Evolutionary conservation across 92 coral and sea anemone species (phyloP).

Genomic region (Chrysogorgia sp.): DNA sequence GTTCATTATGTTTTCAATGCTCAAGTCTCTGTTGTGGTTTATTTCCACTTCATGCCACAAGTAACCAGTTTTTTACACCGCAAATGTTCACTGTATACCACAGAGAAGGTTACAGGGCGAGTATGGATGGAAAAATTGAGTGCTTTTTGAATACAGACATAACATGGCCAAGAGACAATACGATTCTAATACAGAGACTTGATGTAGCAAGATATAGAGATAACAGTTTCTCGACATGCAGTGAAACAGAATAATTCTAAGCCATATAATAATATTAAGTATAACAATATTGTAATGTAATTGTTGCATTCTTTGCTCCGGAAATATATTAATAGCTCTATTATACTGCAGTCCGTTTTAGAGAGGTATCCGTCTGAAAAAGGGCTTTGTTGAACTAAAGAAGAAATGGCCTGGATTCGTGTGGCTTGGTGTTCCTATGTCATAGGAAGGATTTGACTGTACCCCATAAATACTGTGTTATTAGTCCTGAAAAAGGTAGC

Average conservation of each 20-base stretch:
- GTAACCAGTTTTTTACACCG: constrained; percentile 79
- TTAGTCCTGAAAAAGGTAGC: too few species aligned
- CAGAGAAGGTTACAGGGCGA: constrained; percentile 90
- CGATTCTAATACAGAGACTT: constrained; percentile 25
- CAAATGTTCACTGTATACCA: constrained; percentile 76
- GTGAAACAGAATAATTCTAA: constrained; percentile 6
- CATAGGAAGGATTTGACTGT: too few species aligned
- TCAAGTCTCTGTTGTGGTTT: constrained; percentile 60
- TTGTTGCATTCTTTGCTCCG: too few species aligned
- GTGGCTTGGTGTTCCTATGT: too few species aligned
- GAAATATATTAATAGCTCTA: too few species aligned
- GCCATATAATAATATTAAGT: too few species aligned
- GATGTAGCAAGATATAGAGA: background rate
- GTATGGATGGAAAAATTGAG: constrained; percentile 75
- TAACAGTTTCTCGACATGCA: constrained; percentile 9
- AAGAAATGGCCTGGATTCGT: too few species aligned
- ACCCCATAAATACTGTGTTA: too few species aligned
- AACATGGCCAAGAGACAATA: constrained; percentile 23
- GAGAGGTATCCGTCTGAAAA: too few species aligned
- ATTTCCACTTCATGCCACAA: constrained; percentile 79
- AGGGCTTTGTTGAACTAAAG: too few species aligned
- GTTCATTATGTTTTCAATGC: constrained; percentile 40
- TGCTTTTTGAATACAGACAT: constrained; percentile 56
- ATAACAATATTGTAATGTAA: too few species aligned
- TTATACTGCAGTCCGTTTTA: too few species aligned